Conservation (phyloP, 2,113 vertebrate genomes). For the Cottus gobio region DNA sequence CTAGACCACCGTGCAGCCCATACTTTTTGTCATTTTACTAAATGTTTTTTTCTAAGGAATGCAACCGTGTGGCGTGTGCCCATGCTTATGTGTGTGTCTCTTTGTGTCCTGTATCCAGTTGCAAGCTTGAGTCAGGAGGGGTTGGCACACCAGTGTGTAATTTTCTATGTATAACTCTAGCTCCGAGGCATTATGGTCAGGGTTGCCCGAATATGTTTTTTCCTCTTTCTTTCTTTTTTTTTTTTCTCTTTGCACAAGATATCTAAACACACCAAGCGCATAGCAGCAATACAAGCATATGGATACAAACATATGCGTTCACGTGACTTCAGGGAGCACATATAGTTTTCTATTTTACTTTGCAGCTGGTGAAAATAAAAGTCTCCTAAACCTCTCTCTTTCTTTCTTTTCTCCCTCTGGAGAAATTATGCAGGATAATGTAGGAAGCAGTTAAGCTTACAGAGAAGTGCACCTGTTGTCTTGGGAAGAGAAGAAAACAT, state of each 20-base stretch:
- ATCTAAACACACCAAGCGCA: conserved; percentile 46
- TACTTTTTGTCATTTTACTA: background rate
- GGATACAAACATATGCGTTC: background rate
- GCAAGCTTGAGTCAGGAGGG: conserved; percentile 51
- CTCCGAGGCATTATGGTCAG: conserved; percentile 54
- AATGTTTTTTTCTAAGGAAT: background rate
- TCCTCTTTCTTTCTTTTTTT: conserved; percentile 1
- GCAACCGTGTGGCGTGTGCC: conserved; percentile 16
- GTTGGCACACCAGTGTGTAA: conserved; percentile 76
- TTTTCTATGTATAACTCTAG: conserved; percentile 84
- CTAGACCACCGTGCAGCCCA: too few relatives aligned
- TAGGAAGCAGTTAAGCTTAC: conserved; percentile 31
- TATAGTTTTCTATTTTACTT: background rate
- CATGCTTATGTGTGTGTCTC: conserved; percentile 40
- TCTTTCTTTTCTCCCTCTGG: conserved; percentile 13
- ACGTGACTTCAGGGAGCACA: background rate
- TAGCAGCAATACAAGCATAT: conserved; percentile 15
- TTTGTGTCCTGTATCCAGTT: conserved; percentile 28
- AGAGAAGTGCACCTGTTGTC: conserved; percentile 59
- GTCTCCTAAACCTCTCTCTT: background rate
- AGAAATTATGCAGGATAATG: conserved; percentile 57
- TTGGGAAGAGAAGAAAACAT: conserved; percentile 32
- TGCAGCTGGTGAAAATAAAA: conserved; percentile 14
- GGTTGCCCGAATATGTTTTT: conserved; percentile 56
- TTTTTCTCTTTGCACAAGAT: conserved; percentile 28